These are phyloP conservation scores for Aurelia coerulea DNA, from an alignment of 30 jellyfish, hydroid and myxozoan species.

Conservation along the genomic window DNA sequence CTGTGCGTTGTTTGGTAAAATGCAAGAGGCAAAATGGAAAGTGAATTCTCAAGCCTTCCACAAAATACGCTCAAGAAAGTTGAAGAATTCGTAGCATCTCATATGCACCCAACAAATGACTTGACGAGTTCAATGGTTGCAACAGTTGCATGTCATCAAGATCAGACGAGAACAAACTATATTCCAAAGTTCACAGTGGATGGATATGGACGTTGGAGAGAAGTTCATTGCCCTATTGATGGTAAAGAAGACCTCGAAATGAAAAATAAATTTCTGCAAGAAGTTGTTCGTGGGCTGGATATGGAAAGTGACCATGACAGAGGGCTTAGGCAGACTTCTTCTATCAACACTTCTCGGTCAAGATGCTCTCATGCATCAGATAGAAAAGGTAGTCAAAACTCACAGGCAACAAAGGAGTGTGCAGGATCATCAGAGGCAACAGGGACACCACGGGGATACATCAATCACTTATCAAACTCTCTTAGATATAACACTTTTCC, in stretches of 20 bases:
- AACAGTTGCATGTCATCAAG: not conserved
- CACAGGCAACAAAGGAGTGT: not conserved
- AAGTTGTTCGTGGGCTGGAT: not conserved
- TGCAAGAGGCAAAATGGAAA: too few species aligned
- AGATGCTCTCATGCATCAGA: not conserved
- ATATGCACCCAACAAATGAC: constrained; percentile 2
- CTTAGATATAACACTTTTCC: constrained; percentile 74
- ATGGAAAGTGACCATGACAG: not conserved
- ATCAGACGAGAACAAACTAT: not conserved
- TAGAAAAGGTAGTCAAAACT: not conserved
- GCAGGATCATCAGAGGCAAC: not conserved
- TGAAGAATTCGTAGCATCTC: constrained; percentile 19
- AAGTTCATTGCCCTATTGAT: constrained; percentile 1
- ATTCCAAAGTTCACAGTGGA: constrained; percentile 66
- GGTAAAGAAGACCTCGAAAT: not conserved
- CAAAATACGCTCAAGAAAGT: constrained; percentile 14
- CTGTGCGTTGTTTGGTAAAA: too few species aligned
- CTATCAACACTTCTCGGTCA: not conserved
- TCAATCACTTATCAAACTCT: constrained; percentile 46
- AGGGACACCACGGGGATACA: constrained; percentile 15
- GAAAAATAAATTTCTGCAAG: not conserved
- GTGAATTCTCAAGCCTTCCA: constrained; percentile 1
- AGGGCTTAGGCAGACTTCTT: not conserved
- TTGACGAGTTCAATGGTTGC: not conserved
- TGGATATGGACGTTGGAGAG: constrained; percentile 72